These are phyloP conservation scores for Scomber colias DNA, from an alignment of 2,113 vertebrate genomes.

Conservation along the genomic window DNA sequence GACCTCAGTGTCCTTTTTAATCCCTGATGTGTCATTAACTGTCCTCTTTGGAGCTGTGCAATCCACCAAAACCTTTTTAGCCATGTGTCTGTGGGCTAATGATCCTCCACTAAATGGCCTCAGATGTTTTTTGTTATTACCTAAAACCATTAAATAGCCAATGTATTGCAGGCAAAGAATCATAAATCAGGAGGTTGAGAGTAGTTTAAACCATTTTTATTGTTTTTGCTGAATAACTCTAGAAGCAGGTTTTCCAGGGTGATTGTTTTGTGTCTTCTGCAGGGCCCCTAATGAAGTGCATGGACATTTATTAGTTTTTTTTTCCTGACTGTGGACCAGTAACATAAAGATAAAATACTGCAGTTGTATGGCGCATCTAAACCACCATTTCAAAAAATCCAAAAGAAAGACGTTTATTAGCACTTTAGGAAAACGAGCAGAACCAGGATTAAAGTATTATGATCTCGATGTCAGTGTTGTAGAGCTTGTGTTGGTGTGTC, in stretches of 20 bases:
- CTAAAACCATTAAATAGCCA: background rate
- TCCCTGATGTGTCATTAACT: conserved; percentile 1
- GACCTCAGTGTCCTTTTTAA: conserved; percentile 12
- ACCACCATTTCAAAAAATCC: background rate
- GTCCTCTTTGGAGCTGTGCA: conserved; percentile 1
- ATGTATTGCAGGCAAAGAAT: background rate
- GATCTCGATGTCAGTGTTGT: conserved; percentile 38
- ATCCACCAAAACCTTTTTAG: background rate
- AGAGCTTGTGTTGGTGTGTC: conserved; percentile 45
- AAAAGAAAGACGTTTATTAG: conserved; percentile 21
- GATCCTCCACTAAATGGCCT: background rate
- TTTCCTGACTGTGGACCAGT: background rate
- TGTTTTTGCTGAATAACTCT: conserved; percentile 5
- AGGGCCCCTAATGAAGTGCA: background rate
- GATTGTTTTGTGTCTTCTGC: background rate
- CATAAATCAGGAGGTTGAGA: background rate
- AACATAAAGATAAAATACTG: background rate
- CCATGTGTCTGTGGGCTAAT: conserved; percentile 16
- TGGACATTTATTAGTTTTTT: background rate
- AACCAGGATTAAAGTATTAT: conserved; percentile 32
- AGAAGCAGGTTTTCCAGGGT: background rate
- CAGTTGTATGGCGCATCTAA: background rate
- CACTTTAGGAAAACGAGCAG: conserved; percentile 30
- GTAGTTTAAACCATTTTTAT: background rate
- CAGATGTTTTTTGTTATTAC: conserved; percentile 18